A percentile compares a stretch with the other conserved stretches of the same genome.
phyloP scores from a whole-genome alignment of 2,797 vertebrate genomes.

The Malacoraja senta region DNA sequence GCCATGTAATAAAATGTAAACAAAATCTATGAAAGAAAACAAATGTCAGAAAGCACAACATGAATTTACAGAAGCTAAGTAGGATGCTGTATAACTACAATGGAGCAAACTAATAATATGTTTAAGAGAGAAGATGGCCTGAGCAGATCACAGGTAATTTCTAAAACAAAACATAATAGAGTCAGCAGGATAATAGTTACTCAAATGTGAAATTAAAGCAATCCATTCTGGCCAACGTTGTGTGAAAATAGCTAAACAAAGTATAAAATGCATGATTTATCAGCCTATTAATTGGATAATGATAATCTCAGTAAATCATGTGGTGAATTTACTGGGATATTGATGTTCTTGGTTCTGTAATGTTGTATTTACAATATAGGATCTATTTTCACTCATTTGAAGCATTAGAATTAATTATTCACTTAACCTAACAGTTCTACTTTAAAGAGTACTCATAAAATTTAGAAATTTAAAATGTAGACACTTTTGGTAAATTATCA shows the following conservation, averaged over 20 bases:
- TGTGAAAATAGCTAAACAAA: neutral
- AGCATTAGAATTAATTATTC: constrained; percentile 9
- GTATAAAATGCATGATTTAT: neutral
- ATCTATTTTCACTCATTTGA: neutral
- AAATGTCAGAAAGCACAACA: neutral
- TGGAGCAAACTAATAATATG: neutral
- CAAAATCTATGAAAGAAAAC: neutral
- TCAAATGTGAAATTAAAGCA: neutral
- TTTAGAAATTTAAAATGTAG: neutral
- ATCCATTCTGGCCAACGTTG: neutral
- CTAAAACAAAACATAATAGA: neutral
- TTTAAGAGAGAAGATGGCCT: neutral
- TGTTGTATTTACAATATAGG: neutral
- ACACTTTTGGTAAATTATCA: neutral
- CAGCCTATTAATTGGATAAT: neutral
- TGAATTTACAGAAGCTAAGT: neutral
- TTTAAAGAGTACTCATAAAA: neutral
- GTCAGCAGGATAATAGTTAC: neutral
- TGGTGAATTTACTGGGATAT: constrained; percentile 1
- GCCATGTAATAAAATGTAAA: neutral
- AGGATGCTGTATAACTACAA: neutral
- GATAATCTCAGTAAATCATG: neutral
- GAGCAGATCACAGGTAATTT: neutral
- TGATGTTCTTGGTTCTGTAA: neutral
- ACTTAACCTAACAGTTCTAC: neutral